Percentiles rank a stretch among this genome's conserved stretches.
phyloP scores from a whole-genome alignment of 2,113 vertebrate genomes.

The Microtus richardsoni region DNA sequence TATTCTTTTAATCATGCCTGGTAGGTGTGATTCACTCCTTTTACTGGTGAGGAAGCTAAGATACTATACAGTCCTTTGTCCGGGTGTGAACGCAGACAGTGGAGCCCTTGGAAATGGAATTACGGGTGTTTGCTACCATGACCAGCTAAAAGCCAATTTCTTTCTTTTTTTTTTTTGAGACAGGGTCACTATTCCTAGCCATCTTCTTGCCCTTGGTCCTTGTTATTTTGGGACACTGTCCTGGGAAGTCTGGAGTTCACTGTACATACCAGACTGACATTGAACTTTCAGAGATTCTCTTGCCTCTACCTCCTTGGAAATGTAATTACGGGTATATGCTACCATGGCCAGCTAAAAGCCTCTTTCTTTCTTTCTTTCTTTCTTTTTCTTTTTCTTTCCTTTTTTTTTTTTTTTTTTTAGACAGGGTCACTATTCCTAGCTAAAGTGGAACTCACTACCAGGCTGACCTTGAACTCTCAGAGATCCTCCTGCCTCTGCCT shows the following conservation, averaged over 20 bases:
- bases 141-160: no score
- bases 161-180: no score
- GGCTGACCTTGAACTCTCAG: not conserved
- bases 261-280: not conserved
- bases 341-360: not conserved
- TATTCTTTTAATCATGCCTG: not conserved
- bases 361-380: conserved; percentile 4
- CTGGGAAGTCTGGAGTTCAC: not conserved
- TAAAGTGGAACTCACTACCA: not conserved
- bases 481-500: not conserved
- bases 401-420: not conserved
- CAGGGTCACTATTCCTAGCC: not conserved
- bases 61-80: not conserved
- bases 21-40: not conserved
- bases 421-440: not conserved
- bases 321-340: not conserved
- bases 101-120: not conserved
- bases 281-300: not conserved
- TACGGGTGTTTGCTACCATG: no score
- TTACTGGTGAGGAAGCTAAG: conserved; percentile 15
- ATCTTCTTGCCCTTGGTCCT: not conserved
- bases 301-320: not conserved
- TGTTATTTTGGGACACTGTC: not conserved
- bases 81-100: not conserved
- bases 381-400: no score